Base-by-base conservation (phyloP, 1,140 invertebrate genomes). In the Amyelois transitella region DNA sequence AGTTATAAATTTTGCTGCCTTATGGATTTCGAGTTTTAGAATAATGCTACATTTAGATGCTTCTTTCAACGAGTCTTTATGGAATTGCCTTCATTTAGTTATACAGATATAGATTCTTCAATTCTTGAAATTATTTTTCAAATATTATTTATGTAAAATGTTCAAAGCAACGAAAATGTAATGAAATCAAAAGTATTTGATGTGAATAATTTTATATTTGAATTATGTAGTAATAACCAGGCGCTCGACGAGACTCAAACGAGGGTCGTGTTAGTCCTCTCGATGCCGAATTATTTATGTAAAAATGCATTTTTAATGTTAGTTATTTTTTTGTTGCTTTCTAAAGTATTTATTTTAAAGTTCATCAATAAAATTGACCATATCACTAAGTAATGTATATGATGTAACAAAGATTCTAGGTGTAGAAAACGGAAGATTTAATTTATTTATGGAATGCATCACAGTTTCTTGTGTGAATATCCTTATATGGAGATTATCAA, bases 11-110 rank as follows among this genome's bases (percentile, higher is more conserved):
- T n/a, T n/a, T 77, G 71, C 78, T 82, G 79, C 77, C 79, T 82
- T 82, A 77, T 70, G 69, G 63, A 64, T 64, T 69, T 77, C 63
- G 69, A 72, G 58, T 73, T 69, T 72, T 79, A 78, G 66, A 72
- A 66, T 66, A 77, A 74, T 75, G 71, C 62, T 70, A 55, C 3
- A 8, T n/a, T 38, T 64, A 43, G 69, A 67, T 58, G n/a, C n/a
- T n/a, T n/a, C n/a, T n/a, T n/a, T 45, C 61, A 44, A 53, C 62
- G 62, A 54, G 56, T 62, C 68, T 69, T 57, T 57, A 69, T 58
- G 73, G 68, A 77, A 76, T 77, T 76, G 71, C 64, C 70, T 72
- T 66, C 61, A 62, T 64, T 28, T 72, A 66, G 65, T 60, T 66
- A 67, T n/a, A n/a, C 53, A 55, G 48, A 65, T 62, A 38, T 18